Conservation (phyloP, 1,140 invertebrate genomes). For the Macrocentrus cingulum region DNA sequence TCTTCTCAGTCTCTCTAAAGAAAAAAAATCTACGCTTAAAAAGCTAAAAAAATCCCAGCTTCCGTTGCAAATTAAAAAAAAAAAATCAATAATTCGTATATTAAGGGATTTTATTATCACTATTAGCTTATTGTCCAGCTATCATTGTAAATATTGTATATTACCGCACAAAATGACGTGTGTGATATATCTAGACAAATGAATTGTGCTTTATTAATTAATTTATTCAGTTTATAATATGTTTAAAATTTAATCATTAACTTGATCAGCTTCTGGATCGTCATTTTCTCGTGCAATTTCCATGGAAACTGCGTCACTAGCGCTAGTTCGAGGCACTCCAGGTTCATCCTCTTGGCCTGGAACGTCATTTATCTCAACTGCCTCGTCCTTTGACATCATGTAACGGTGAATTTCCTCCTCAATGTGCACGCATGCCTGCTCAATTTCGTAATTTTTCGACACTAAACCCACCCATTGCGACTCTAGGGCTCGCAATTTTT, state of each 20-base stretch:
- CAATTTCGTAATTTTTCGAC: slow-evolving; percentile 94
- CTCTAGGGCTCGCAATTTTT: slow-evolving; percentile 77
- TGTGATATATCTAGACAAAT: slow-evolving; percentile 45
- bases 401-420: slow-evolving; percentile 56
- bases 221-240: background rate
- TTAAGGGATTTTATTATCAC: too few relatives aligned
- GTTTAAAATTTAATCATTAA: slow-evolving; percentile 2
- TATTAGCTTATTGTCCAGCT: too few relatives aligned
- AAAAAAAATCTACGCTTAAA: slow-evolving; percentile 26
- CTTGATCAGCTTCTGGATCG: slow-evolving; percentile 28
- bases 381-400: slow-evolving; percentile 35
- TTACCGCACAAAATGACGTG: slow-evolving; percentile 38
- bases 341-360: slow-evolving; percentile 43
- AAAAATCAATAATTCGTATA: too few relatives aligned
- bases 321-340: slow-evolving; percentile 42
- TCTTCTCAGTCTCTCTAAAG: slow-evolving; percentile 18
- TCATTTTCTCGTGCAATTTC: slow-evolving; percentile 38
- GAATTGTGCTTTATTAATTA: slow-evolving; percentile 41
- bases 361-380: slow-evolving; percentile 42
- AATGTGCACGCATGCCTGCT: slow-evolving; percentile 67
- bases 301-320: slow-evolving; percentile 45
- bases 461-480: slow-evolving; percentile 92
- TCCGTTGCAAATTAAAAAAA: background rate
- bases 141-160: slow-evolving; percentile 48
- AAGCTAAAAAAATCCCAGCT: background rate